These are phyloP conservation scores for Listronotus oregonensis DNA, from an alignment of 1,140 invertebrate species.

Conservation along the genomic window DNA sequence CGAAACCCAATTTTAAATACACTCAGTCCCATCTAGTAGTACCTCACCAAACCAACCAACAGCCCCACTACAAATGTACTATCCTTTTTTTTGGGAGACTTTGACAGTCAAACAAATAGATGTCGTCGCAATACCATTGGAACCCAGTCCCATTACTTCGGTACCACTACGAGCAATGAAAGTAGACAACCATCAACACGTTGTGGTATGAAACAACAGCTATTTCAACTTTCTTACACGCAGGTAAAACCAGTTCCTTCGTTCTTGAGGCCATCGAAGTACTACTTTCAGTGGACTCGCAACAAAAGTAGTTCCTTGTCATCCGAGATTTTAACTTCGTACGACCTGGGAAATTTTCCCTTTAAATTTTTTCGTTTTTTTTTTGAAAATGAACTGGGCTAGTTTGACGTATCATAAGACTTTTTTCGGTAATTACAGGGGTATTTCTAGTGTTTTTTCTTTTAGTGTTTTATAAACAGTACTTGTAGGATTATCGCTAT, in stretches of 20 bases:
- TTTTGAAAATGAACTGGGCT: slow-evolving; percentile 20
- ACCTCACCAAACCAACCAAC: too few relatives aligned
- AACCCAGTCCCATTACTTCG: too few relatives aligned
- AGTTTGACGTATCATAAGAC: neutral
- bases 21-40: too few relatives aligned
- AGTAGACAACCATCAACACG: slow-evolving; percentile 29
- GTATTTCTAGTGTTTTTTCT: slow-evolving; percentile 11
- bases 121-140: too few relatives aligned
- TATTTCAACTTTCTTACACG: slow-evolving; percentile 37
- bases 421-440: slow-evolving; percentile 3
- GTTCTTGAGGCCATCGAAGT: slow-evolving; percentile 35
- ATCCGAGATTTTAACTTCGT: neutral
- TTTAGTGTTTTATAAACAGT: neutral
- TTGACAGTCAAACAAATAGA: too few relatives aligned
- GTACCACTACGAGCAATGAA: neutral
- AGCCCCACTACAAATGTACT: too few relatives aligned
- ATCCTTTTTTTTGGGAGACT: too few relatives aligned
- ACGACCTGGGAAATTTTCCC: slow-evolving; percentile 22
- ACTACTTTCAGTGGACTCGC: slow-evolving; percentile 27
- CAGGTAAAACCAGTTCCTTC: slow-evolving; percentile 36
- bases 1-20: too few relatives aligned
- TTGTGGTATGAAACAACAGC: slow-evolving; percentile 34
- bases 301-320: slow-evolving; percentile 27
- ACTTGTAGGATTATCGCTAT: slow-evolving; percentile 61
- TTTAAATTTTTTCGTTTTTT: slow-evolving; percentile 18